phyloP scores from a whole-genome alignment of 1,140 invertebrate genomes.

The Mactra quadrangularis region DNA sequence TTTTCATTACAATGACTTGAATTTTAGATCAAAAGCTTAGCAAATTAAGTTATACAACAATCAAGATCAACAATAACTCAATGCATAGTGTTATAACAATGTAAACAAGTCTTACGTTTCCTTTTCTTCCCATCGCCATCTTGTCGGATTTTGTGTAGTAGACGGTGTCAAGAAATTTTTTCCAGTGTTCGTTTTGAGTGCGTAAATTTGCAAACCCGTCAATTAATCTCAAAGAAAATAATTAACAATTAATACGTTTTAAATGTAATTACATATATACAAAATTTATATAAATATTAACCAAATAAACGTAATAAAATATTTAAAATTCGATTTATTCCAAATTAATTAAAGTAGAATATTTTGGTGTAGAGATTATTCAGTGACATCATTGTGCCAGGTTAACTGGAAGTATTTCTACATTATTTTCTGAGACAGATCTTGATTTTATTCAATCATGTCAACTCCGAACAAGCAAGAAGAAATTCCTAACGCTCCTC shows the following conservation, averaged over 20 bases:
- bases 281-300: too few relatives aligned
- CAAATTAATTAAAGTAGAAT: too few relatives aligned
- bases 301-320: too few relatives aligned
- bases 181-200: neutral
- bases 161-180: constrained; percentile 26
- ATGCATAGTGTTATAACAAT: too few relatives aligned
- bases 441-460: constrained; percentile 12
- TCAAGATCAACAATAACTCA: too few relatives aligned
- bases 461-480: constrained; percentile 37
- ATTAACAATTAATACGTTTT: too few relatives aligned
- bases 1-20: too few relatives aligned
- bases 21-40: too few relatives aligned
- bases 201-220: neutral
- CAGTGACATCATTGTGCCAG: constrained; percentile 46
- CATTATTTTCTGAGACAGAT: neutral
- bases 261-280: too few relatives aligned
- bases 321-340: too few relatives aligned
- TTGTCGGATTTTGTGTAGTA: constrained; percentile 59
- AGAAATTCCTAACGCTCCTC: constrained; percentile 14
- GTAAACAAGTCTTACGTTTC: constrained; percentile 76
- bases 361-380: constrained; percentile 55
- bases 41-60: too few relatives aligned
- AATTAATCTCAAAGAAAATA: neutral
- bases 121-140: constrained; percentile 83
- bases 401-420: constrained; percentile 27